A percentile compares a stretch with the other conserved stretches of the same genome.
Conservation (phyloP, 1,140 invertebrate species). For the Papilio machaon region DNA sequence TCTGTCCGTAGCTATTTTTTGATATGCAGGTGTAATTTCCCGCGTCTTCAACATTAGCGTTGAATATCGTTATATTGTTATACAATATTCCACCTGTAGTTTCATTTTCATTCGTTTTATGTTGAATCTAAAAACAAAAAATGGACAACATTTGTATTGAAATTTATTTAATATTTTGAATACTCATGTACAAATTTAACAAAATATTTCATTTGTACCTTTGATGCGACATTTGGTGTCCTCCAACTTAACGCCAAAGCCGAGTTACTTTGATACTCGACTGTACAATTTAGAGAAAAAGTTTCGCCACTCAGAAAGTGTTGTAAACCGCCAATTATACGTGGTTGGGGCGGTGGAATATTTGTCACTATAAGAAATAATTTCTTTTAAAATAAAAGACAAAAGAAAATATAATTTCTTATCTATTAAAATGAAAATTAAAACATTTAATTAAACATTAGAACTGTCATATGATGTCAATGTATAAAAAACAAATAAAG, state of each 20-base stretch:
- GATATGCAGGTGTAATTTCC: constrained; percentile 60
- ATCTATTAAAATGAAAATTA: constrained; percentile 7
- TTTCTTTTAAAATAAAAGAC: constrained; percentile 6
- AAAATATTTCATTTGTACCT: constrained; percentile 44
- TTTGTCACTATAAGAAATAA: constrained; percentile 47
- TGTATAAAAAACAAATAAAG: constrained; percentile 37
- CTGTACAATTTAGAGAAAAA: constrained; percentile 67
- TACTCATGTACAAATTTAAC: background rate
- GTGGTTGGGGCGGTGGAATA: constrained; percentile 52
- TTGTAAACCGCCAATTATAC: constrained; percentile 41
- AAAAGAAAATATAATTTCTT: background rate
- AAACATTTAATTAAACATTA: constrained; percentile 22
- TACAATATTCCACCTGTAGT: constrained; percentile 54
- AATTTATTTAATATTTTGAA: constrained; percentile 35
- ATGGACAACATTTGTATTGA: constrained; percentile 24
- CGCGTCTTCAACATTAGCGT: constrained; percentile 57
- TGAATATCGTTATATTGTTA: constrained; percentile 57
- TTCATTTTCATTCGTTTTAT: constrained; percentile 57
- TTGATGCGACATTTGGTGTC: constrained; percentile 43
- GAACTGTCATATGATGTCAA: constrained; percentile 24
- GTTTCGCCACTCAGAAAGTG: constrained; percentile 65
- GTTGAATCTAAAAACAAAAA: constrained; percentile 28
- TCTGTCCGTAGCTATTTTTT: constrained; percentile 45
- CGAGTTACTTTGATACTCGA: constrained; percentile 52
- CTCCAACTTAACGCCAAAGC: constrained; percentile 59